Conservation (phyloP, 2,113 vertebrate genomes). For the Melierax canorus region DNA sequence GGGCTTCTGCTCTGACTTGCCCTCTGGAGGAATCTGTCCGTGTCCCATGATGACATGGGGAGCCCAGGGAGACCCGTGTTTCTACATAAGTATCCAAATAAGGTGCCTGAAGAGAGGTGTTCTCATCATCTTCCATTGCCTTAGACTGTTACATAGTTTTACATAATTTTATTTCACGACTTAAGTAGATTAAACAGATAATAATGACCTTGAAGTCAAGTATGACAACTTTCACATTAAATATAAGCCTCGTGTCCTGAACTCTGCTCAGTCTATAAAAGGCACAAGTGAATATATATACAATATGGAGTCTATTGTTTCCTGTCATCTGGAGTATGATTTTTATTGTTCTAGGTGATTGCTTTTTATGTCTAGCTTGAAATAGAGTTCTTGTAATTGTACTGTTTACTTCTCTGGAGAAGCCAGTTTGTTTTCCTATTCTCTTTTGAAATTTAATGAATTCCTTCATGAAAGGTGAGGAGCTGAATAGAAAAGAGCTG, state of each 20-base stretch:
- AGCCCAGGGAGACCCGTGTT: neutral
- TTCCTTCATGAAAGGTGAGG: constrained; percentile 13
- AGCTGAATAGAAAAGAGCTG: constrained; percentile 26
- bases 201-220: neutral
- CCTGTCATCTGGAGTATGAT: constrained; percentile 11
- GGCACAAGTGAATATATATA: neutral
- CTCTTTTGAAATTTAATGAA: constrained; percentile 35
- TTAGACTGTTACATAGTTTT: neutral
- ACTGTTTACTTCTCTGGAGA: constrained; percentile 29
- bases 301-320: constrained; percentile 8
- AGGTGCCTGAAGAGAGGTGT: neutral
- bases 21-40: neutral
- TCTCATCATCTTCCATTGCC: neutral
- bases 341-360: constrained; percentile 65
- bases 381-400: constrained; percentile 49
- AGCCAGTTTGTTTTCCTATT: constrained; percentile 20
- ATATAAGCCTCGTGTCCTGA: neutral
- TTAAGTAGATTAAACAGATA: neutral
- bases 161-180: neutral
- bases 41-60: neutral
- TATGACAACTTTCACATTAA: neutral
- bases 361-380: constrained; percentile 60
- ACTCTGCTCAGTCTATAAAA: neutral
- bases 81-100: neutral
- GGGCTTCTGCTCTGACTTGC: neutral